These are phyloP conservation scores for Hylia prasina DNA, from an alignment of 2,113 vertebrate genomes.

Conservation along the genomic window DNA sequence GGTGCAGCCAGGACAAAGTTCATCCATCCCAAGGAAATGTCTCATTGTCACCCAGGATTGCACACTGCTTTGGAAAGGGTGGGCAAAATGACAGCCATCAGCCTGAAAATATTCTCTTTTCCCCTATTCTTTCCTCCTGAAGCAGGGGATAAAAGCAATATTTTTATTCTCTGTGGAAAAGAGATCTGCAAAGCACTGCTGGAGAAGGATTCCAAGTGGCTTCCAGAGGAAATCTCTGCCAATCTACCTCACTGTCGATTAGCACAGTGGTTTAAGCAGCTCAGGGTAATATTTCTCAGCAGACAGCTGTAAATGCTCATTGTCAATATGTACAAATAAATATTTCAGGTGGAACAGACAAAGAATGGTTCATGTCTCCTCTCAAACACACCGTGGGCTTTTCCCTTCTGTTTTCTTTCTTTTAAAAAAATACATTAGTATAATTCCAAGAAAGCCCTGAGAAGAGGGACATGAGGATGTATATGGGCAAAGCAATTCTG, in stretches of 20 bases:
- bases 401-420: background rate
- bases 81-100: background rate
- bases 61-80: background rate
- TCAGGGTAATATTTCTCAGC: constrained; percentile 23
- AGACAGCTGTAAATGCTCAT: constrained; percentile 38
- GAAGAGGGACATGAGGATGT: background rate
- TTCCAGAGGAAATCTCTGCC: constrained; percentile 1
- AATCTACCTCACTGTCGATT: background rate
- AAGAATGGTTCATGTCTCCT: background rate
- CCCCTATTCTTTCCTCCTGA: background rate
- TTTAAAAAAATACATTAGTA: background rate
- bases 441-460: background rate
- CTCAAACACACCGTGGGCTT: background rate
- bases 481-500: background rate
- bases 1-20: background rate
- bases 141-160: background rate
- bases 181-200: background rate
- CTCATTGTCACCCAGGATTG: background rate
- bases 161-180: background rate
- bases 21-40: background rate
- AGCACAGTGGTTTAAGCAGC: constrained; percentile 18
- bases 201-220: background rate
- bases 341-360: constrained; percentile 26
- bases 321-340: constrained; percentile 62
- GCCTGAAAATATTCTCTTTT: background rate